Percentiles rank a stretch among this genome's conserved stretches.
Evolutionary conservation across 2,797 vertebrate species (phyloP).

Genomic region (Ambastaia sidthimunki): DNA sequence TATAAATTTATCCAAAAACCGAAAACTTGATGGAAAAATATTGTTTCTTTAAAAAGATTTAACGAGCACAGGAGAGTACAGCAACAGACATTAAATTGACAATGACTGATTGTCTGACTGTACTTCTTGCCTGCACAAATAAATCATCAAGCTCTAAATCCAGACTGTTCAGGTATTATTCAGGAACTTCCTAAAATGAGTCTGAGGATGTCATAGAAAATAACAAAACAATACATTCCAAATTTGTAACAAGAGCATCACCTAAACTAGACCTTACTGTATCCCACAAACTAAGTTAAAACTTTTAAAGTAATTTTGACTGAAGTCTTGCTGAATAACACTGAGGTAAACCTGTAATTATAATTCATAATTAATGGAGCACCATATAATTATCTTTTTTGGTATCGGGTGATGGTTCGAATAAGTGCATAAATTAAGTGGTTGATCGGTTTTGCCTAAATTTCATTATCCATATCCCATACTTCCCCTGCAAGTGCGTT

Average conservation of each 20-base stretch:
- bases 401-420: not conserved
- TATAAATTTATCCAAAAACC: not conserved
- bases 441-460: constrained; percentile 70
- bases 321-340: constrained; percentile 18
- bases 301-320: not conserved
- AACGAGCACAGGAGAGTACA: constrained; percentile 7
- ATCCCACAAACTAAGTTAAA: not conserved
- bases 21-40: constrained; percentile 3
- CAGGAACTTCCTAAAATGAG: not conserved
- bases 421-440: not conserved
- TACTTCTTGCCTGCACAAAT: not conserved
- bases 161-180: constrained; percentile 2
- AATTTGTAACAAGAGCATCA: constrained; percentile 11
- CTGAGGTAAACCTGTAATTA: constrained; percentile 32
- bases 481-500: constrained; percentile 88
- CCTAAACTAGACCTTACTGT: not conserved
- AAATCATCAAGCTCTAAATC: not conserved
- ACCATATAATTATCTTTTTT: constrained; percentile 30
- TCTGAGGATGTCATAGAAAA: constrained; percentile 12
- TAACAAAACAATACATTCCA: constrained; percentile 12
- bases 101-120: not conserved
- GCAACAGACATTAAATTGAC: not conserved
- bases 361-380: constrained; percentile 36
- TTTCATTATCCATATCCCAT: constrained; percentile 87
- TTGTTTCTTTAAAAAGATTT: not conserved